Evolutionary conservation across 2,113 vertebrate genomes (phyloP).

Genomic region (Tetrao urogallus): DNA sequence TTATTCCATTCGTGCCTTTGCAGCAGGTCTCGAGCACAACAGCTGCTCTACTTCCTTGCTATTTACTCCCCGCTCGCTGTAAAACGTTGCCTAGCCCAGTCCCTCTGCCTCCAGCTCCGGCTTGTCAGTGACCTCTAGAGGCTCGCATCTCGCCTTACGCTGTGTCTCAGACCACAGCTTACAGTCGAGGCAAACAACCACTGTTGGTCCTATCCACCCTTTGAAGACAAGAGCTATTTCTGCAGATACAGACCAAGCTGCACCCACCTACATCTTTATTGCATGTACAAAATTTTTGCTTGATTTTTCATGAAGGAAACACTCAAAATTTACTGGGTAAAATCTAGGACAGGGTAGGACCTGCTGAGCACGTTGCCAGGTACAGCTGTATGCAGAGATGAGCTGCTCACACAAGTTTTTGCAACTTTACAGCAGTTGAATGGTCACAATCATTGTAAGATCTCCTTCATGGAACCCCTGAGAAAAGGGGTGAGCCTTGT

Average conservation of each 20-base stretch:
- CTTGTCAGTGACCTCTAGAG: constrained; percentile 74
- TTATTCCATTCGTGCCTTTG: fast-evolving
- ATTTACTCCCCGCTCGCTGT: background rate
- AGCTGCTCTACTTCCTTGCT: too few relatives aligned
- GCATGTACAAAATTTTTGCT: background rate
- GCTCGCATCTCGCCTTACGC: background rate
- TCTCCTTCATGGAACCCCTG: background rate
- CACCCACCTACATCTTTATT: fast-evolving
- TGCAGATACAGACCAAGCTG: fast-evolving
- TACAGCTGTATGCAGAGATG: background rate
- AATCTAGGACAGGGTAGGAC: too few relatives aligned
- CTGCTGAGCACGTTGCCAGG: fast-evolving
- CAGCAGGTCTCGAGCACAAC: background rate
- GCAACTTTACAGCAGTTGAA: too few relatives aligned
- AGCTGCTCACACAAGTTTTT: background rate
- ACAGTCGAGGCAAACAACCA: fast-evolving
- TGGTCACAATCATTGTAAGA: fast-evolving
- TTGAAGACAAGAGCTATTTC: background rate
- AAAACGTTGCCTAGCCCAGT: background rate
- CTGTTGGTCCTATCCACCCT: background rate
- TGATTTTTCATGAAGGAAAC: background rate
- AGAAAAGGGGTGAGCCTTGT: fast-evolving
- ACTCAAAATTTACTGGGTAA: too few relatives aligned
- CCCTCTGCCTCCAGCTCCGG: background rate
- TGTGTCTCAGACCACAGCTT: background rate